Percentiles rank a stretch among this genome's conserved stretches.
These are phyloP conservation scores for Diachasmimorpha longicaudata DNA, from an alignment of 1,140 invertebrate genomes.

Conservation along the genomic window DNA sequence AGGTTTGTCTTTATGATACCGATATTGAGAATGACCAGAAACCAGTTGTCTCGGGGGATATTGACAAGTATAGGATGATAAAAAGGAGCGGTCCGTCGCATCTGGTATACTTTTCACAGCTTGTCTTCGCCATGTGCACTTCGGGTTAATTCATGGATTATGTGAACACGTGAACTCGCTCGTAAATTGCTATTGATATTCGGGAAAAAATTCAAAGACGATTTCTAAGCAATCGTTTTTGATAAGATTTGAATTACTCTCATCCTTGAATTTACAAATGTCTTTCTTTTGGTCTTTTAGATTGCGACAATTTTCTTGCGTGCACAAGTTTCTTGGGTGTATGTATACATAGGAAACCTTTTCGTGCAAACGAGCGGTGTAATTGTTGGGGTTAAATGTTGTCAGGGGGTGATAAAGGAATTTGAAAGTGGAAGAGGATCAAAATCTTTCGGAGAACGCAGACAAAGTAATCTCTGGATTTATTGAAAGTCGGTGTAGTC, in stretches of 20 bases:
- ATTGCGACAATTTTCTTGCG: background rate
- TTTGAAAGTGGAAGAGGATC: background rate
- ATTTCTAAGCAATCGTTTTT: background rate
- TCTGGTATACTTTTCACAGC: background rate
- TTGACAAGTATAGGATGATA: background rate
- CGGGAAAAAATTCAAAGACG: no score
- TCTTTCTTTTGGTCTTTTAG: background rate
- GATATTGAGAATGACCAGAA: conserved; percentile 24
- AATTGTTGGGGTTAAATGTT: background rate
- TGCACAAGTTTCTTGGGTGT: background rate
- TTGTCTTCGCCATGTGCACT: background rate
- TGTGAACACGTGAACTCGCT: background rate
- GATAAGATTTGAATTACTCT: background rate
- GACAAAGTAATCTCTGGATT: background rate
- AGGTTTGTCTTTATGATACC: conserved; percentile 24
- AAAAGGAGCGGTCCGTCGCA: background rate
- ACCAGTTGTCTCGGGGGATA: background rate
- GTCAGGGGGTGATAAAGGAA: background rate
- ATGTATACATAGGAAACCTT: background rate
- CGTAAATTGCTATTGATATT: no score
- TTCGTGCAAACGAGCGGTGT: background rate
- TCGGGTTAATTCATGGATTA: background rate
- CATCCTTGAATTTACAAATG: background rate
- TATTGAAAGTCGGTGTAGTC: background rate
- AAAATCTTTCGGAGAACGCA: background rate